phyloP scores from a whole-genome alignment of 2,888 invertebrate genomes.

The Piscicola geometra region DNA sequence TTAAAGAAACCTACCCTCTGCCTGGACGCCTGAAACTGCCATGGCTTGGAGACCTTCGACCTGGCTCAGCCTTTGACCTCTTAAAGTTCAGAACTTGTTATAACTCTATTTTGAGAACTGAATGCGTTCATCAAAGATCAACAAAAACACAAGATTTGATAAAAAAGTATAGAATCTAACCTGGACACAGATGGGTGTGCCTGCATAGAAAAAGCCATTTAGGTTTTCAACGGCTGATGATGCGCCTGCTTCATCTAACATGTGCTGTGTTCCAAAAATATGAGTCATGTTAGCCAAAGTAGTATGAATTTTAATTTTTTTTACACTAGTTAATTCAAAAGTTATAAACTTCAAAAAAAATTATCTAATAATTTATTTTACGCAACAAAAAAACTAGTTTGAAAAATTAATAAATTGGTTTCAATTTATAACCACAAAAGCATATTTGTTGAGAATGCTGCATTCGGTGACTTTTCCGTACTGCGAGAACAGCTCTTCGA shows the following conservation, averaged over 20 bases:
- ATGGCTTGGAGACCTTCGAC: too few species aligned
- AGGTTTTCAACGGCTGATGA: conserved; percentile 27
- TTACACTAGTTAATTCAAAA: too few species aligned
- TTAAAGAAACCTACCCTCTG: too few species aligned
- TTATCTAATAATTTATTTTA: background rate
- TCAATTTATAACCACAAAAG: conserved; percentile 33
- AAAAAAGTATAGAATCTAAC: conserved; percentile 14
- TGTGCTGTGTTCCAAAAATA: conserved; percentile 22
- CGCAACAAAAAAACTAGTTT: background rate
- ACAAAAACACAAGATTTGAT: background rate
- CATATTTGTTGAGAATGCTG: conserved; percentile 34
- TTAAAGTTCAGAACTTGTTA: too few species aligned
- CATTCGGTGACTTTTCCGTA: conserved; percentile 35
- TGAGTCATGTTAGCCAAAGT: background rate
- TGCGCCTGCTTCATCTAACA: conserved; percentile 32
- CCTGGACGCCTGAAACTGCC: too few species aligned
- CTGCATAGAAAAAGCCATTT: conserved; percentile 32
- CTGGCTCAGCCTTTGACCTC: too few species aligned
- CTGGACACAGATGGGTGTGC: conserved; percentile 28
- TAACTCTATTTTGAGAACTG: too few species aligned
- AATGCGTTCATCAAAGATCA: too few species aligned
- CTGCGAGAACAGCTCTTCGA: conserved; percentile 29
- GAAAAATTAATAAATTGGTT: background rate
- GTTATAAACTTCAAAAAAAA: background rate
- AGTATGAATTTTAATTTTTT: too few species aligned